Base-by-base conservation (phyloP, 30 jellyfish, hydroid and myxozoan species). In the Chironex yamaguchii region DNA sequence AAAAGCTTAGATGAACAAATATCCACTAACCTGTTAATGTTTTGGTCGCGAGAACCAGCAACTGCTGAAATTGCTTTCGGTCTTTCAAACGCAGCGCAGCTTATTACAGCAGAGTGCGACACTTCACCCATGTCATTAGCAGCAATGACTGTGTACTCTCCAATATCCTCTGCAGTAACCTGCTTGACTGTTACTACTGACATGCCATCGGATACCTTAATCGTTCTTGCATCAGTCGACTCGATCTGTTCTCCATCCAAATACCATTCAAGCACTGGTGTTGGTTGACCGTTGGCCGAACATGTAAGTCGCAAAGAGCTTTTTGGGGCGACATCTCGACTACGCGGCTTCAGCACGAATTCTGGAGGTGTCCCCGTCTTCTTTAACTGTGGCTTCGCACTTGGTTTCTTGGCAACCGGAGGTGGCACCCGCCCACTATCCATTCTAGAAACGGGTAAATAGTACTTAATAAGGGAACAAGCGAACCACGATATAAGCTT, bases 121-220 rank as follows among this genome's bases (percentile, higher is more conserved):
- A 87, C 80, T 23, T 75, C 85, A 22, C 96, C 97, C 1, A 81
- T 89, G 11, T 77, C 36, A 32, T 77, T 85, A 28, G 82, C 96
- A 0, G 93, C 96, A 14, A 71, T 85, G 27, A 53, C 68, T 28
- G 71, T 86, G 63, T 74, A 94, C 17, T 87, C 70, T 0, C 98
- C 98, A 72, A 85, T 96, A 63, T 92, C 98, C 30, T 92, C 97
- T 54, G 80, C 94, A 21, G 83, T 87, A 34, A 94, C 73, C 50
- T 90, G 86, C 13, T 74, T 82, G 34, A 94, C 76, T 20, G 36
- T 79, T 14, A 94, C 75, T 11, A 88, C 70, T 54, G 82, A 90
- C 21, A 62, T 67, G 22, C 79, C 72, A 2, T 95, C 96, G 2
- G 82, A 89, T 20, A 71, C 75, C 3, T 22, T 36, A 63, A 82